Evolutionary conservation across 2,797 vertebrate genomes (phyloP), one percentile per base, ranked within the genome.

Genomic region (Poeciliopsis infans): DNA sequence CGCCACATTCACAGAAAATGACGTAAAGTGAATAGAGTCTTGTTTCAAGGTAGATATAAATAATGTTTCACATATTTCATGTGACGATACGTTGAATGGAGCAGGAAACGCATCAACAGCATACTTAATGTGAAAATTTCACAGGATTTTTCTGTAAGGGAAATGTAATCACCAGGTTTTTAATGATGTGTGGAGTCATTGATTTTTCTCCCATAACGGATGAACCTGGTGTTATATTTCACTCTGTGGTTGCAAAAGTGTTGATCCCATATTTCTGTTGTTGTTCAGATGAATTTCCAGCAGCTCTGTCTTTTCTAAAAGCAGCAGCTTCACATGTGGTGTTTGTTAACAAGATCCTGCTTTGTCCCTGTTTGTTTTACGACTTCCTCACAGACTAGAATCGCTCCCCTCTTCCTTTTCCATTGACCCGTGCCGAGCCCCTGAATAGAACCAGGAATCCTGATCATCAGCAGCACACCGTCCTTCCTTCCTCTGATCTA

Each of bases 401-500:
- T 91, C 85, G 68, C 82, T 76, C 79, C 77, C n/a, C 57, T 68
- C 28, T 79, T 78, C 33, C 75, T 81, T 81, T 68, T 71, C 43
- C 85, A n/a, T 39, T 89, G 89, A 92, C 92, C 90, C 82, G 87
- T 76, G 77, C 53, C 77, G 79, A 84, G 46, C 77, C 59, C 45
- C 72, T 85, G 85, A 88, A 85, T 75, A 83, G 79, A 84, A 68
- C 79, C 28, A 1, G 72, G 72, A 64, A 25, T 69, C 85, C 45
- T 7, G 57, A 8, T 64, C 47, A 3, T 55, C 70, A 20, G 36
- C 45, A 28, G 45, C 77, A 46, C 75, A 49, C 74, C 39, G 4
- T 69, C 73, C 64, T 82, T 76, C 75, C 79, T 76, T 59, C 57
- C 64, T 70, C 77, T 47, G 75, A 79, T 92, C 86, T 81, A 84